Evolutionary conservation across 2,888 invertebrate species (phyloP).

Genomic region (Adineta ricciae): DNA sequence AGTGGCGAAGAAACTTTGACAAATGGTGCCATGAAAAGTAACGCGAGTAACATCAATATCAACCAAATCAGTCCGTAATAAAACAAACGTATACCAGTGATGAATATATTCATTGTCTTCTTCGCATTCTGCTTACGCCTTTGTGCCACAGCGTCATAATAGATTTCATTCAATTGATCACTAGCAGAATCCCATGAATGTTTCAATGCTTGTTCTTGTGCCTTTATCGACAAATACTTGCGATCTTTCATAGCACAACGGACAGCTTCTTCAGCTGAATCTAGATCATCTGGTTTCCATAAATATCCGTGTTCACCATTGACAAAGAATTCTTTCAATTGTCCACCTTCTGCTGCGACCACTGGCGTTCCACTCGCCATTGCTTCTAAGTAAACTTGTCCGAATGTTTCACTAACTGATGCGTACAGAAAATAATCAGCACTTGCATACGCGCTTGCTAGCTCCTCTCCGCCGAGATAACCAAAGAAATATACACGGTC

Average conservation of each 20-base stretch:
- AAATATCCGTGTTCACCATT: conserved; percentile 31
- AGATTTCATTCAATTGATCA: conserved; percentile 26
- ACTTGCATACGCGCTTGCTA: conserved; percentile 31
- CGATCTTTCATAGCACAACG: conserved; percentile 20
- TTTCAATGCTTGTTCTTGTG: conserved; percentile 26
- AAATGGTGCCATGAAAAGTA: conserved; percentile 1
- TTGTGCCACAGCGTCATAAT: neutral
- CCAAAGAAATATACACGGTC: conserved; percentile 31
- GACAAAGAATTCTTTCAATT: conserved; percentile 33
- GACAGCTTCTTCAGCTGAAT: conserved; percentile 26
- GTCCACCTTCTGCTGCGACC: conserved; percentile 28
- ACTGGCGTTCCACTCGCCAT: conserved; percentile 33
- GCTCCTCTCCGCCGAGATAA: conserved; percentile 29
- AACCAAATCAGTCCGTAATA: neutral
- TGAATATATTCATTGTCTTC: neutral
- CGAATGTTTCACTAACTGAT: conserved; percentile 32
- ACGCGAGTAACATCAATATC: neutral
- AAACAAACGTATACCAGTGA: neutral
- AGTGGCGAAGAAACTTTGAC: neutral
- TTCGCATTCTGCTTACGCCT: no score
- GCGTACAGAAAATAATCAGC: conserved; percentile 34
- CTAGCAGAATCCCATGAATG: conserved; percentile 31
- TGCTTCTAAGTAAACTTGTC: conserved; percentile 34
- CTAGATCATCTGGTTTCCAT: conserved; percentile 30
- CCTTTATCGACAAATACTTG: neutral